phyloP scores from a whole-genome alignment of 2,113 vertebrate genomes.

The Bubo scandiacus region DNA sequence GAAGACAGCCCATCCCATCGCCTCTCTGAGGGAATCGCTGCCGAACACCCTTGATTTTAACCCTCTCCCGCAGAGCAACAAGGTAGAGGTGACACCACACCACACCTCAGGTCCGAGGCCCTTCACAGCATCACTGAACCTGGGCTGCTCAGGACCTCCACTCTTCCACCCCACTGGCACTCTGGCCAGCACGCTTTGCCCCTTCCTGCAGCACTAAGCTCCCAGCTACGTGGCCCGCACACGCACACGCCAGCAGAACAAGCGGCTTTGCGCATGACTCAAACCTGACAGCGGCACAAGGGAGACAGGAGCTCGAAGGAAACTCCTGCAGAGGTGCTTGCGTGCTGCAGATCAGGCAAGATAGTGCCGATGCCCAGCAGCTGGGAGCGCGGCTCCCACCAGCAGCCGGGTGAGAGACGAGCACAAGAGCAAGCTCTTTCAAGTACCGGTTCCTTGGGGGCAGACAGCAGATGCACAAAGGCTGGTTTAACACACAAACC shows the following conservation, averaged over 20 bases:
- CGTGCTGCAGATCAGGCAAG: accelerated
- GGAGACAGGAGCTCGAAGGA: not conserved
- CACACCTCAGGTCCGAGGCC: not conserved
- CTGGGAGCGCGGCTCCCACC: accelerated
- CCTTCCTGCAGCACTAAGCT: not conserved
- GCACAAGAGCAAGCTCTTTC: not conserved
- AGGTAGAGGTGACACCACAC: too few relatives aligned
- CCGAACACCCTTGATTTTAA: not conserved
- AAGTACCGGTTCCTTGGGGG: not conserved
- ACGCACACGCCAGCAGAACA: too few relatives aligned
- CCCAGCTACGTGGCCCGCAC: accelerated
- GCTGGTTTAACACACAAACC: not conserved
- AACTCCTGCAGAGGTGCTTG: not conserved
- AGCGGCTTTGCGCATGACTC: not conserved
- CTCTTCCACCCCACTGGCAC: not conserved
- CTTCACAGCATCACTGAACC: not conserved
- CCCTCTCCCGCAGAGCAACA: not conserved
- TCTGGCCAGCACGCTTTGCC: not conserved
- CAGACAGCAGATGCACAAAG: not conserved
- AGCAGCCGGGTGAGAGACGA: accelerated
- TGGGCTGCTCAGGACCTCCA: not conserved
- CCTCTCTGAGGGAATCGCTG: not conserved
- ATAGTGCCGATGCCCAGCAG: accelerated
- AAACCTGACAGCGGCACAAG: not conserved
- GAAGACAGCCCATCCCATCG: accelerated